Conservation (phyloP, 2,113 vertebrate species). For the Cariama cristata region DNA sequence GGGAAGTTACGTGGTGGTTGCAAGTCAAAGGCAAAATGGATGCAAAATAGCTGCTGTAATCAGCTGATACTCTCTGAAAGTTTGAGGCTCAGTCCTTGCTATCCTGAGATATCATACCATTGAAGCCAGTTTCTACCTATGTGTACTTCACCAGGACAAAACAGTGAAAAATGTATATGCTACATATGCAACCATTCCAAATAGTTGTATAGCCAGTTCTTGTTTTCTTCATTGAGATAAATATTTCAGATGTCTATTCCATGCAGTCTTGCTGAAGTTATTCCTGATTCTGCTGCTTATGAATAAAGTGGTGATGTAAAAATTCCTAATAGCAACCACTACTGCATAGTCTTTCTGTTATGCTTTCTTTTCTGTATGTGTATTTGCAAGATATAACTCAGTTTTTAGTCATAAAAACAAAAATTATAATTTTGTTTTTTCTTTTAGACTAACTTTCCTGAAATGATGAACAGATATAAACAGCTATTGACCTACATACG, state of each 20-base stretch:
- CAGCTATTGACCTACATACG: constrained; percentile 97
- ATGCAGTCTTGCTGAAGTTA: background rate
- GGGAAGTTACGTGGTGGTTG: background rate
- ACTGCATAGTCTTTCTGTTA: background rate
- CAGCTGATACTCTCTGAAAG: background rate
- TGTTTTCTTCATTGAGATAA: background rate
- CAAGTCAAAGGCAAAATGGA: background rate
- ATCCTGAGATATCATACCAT: background rate
- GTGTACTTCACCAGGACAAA: background rate
- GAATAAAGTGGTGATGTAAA: background rate
- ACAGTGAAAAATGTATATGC: background rate
- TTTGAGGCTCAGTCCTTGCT: background rate
- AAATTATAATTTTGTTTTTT: background rate
- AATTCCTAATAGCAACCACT: background rate
- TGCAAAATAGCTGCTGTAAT: background rate
- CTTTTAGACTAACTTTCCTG: constrained; percentile 94
- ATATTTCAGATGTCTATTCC: background rate
- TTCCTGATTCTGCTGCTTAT: background rate
- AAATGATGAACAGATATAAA: constrained; percentile 99
- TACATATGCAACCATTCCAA: background rate
- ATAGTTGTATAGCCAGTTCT: background rate
- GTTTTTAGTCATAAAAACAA: background rate
- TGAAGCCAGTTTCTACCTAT: background rate
- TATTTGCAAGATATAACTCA: background rate
- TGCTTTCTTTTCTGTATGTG: background rate